These are phyloP conservation scores for Lophura nycthemera DNA, from an alignment of 2,113 vertebrate species.

Conservation along the genomic window DNA sequence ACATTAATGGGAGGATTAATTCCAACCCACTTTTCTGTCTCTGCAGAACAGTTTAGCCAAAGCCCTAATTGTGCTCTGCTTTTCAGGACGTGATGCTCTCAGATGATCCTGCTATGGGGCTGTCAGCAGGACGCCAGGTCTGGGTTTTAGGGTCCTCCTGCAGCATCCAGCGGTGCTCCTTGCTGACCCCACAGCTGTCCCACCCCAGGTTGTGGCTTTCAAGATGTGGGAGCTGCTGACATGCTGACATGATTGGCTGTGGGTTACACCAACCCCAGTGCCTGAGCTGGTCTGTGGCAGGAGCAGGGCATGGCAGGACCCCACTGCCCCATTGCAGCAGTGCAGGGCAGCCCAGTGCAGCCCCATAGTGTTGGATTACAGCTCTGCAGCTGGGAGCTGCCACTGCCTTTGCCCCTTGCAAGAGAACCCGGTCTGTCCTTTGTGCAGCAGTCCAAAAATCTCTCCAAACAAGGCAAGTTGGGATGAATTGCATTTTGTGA, in stretches of 20 bases:
- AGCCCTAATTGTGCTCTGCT: neutral
- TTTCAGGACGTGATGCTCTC: accelerated
- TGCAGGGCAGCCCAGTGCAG: too few relatives aligned
- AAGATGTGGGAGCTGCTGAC: neutral
- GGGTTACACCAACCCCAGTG: neutral
- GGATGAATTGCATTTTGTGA: neutral
- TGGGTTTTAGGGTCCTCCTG: neutral
- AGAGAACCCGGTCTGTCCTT: neutral
- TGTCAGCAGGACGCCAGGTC: neutral
- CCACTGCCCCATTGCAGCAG: neutral
- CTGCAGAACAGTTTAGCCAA: neutral
- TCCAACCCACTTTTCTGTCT: neutral
- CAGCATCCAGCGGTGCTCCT: accelerated
- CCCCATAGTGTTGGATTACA: neutral
- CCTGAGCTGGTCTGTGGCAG: too few relatives aligned
- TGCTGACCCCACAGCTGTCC: neutral
- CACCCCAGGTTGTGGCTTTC: accelerated
- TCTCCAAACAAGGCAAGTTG: slow-evolving; percentile 60
- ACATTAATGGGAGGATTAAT: slow-evolving; percentile 24
- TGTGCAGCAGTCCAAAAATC: neutral
- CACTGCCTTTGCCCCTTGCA: neutral
- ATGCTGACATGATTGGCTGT: neutral
- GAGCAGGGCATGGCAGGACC: neutral
- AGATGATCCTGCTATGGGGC: accelerated
- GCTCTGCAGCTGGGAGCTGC: neutral